Evolutionary conservation across 2,113 vertebrate species (phyloP), one percentile per base, ranked within the genome.

Genomic region (Misgurnus mizolepis): DNA sequence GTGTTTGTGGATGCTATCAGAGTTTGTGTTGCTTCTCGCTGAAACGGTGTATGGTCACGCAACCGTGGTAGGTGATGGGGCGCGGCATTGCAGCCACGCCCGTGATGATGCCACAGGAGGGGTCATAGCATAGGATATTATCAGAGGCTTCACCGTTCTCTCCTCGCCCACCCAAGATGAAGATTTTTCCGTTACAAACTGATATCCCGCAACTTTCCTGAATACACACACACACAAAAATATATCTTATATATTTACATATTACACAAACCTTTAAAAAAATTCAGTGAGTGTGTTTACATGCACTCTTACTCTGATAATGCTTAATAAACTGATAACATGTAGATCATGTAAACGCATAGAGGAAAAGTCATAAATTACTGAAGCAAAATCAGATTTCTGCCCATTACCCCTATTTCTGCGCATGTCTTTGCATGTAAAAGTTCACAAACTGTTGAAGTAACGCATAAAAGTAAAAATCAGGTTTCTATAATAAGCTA

Each of bases 141-240:
- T 99, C 96, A 50, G 96, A 95, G 4, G 98, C 96, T 83, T 98
- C 96, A 22, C 97, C 97, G 0, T 88, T 97, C 85, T 99, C 97
- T 56, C 95, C 91, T 85, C 96, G 93, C 87, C 98, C 98, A 4
- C 98, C 98, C 49, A 99, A 94, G 90, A 99, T 98, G 86, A 94
- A 99, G 91, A 99, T 96, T 88, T 98, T 98, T 43, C 97, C 96
- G 43, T 99, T 98, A 83, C 96, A 98, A 62, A 98, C 95, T 10
- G 96, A 97, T 96, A 98, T 97, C 79, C 97, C 96, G 82, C 96
- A 98, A 79, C 96, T 98, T 92, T 98, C 97, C 97, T 98, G 92
- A 85, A 88, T 66, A 81, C 39, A 73, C 12, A 56, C 7, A 75
- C 10, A 80, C 40, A 60, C 4, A 65, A 47, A 58, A 3, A 72